Evolutionary conservation across 2,888 invertebrate genomes (phyloP).

Genomic region (Philhelius pedissequus): DNA sequence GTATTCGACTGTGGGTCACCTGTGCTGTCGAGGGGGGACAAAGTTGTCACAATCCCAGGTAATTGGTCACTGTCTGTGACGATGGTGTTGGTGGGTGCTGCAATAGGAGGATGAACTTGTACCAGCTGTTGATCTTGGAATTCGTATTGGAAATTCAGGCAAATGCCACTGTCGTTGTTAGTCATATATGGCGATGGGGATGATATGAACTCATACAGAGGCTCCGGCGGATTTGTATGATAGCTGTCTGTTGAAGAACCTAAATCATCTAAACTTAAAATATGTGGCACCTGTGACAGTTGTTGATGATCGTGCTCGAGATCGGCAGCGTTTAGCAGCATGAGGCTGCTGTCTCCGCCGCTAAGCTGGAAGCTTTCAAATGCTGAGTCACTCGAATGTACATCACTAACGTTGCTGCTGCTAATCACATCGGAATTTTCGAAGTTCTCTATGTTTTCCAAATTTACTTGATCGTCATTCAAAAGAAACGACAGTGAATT

Average conservation of each 20-base stretch:
- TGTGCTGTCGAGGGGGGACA: constrained; percentile 17
- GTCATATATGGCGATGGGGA: constrained; percentile 57
- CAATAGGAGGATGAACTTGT: constrained; percentile 76
- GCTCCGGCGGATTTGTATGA: constrained; percentile 36
- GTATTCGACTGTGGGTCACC: constrained; percentile 31
- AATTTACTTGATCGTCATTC: constrained; percentile 51
- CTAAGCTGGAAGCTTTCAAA: constrained; percentile 50
- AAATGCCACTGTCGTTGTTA: constrained; percentile 72
- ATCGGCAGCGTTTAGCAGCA: constrained; percentile 24
- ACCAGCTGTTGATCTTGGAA: constrained; percentile 77
- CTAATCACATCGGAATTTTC: constrained; percentile 61
- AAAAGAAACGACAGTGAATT: constrained; percentile 39
- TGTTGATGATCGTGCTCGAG: constrained; percentile 48
- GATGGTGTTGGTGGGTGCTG: constrained; percentile 24
- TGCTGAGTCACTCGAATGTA: constrained; percentile 59
- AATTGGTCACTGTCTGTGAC: constrained; percentile 25
- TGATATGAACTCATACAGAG: constrained; percentile 55
- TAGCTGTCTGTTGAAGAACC: constrained; percentile 39
- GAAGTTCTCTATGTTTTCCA: constrained; percentile 43
- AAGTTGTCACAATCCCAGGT: constrained; percentile 21
- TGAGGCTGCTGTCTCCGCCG: constrained; percentile 29
- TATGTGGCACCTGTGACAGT: constrained; percentile 67
- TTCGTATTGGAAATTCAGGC: constrained; percentile 76
- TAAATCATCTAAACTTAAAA: constrained; percentile 62
- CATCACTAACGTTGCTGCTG: constrained; percentile 56